Percentiles rank a stretch among this genome's conserved stretches.
Evolutionary conservation across 2,113 vertebrate genomes (phyloP).

Genomic region (Perccottus glenii): DNA sequence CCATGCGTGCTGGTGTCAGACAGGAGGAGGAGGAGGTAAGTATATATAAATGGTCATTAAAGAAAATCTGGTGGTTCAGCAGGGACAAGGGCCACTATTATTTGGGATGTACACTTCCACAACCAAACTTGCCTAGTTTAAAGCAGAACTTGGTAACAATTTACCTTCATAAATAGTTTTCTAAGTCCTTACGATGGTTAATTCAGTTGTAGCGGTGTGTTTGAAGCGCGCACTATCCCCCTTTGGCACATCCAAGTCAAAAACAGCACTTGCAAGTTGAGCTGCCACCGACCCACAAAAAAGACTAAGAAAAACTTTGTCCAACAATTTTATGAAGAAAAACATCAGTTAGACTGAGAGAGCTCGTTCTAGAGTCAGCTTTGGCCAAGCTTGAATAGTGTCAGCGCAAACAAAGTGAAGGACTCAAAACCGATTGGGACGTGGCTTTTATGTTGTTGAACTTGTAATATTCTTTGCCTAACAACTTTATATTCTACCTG

Average conservation of each 20-base stretch:
- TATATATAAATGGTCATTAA: conserved; percentile 55
- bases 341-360: not conserved
- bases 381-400: not conserved
- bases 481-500: no score
- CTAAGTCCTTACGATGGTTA: no score
- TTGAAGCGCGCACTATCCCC: no score
- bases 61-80: conserved; percentile 53
- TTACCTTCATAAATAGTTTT: conserved; percentile 52
- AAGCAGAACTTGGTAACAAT: conserved; percentile 58
- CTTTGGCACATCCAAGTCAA: no score
- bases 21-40: conserved; percentile 41
- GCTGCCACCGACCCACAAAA: conserved; percentile 6
- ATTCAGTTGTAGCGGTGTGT: no score
- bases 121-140: conserved; percentile 70
- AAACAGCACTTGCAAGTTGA: no score
- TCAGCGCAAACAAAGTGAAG: no score
- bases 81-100: conserved; percentile 43
- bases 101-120: conserved; percentile 49
- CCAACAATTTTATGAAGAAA: no score
- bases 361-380: conserved; percentile 54
- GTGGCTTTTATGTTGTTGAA: no score
- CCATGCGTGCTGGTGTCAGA: conserved; percentile 66
- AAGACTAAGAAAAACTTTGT: no score
- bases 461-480: no score
- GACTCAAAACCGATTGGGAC: no score